Evolutionary conservation across 2,797 vertebrate genomes (phyloP).

Genomic region (Poecilia wingei): DNA sequence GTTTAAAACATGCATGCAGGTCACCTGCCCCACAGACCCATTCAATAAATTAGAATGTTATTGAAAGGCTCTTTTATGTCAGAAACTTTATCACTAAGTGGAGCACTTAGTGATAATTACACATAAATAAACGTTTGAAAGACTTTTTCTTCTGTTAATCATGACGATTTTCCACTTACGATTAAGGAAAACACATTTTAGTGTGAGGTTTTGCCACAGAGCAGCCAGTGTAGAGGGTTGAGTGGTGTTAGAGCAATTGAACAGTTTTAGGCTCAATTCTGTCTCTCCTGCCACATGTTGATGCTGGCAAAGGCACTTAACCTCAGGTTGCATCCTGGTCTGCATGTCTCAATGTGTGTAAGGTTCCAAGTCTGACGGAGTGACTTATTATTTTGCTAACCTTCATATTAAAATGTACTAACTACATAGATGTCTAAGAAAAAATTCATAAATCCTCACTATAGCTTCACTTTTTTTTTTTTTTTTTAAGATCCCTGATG

Average conservation of each 20-base stretch:
- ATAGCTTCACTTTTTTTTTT: neutral
- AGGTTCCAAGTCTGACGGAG: neutral
- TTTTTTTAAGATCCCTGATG: slow-evolving; percentile 1
- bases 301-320: neutral
- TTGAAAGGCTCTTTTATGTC: neutral
- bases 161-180: neutral
- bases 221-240: too few relatives aligned
- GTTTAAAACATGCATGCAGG: neutral
- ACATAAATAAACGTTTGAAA: neutral
- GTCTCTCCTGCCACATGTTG: neutral
- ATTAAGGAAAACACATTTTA: neutral
- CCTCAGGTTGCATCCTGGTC: neutral
- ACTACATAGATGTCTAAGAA: neutral
- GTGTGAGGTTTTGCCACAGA: too few relatives aligned
- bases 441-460: neutral
- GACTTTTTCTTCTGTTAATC: neutral
- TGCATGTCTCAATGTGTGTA: neutral
- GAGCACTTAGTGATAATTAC: neutral
- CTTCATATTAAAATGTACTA: neutral
- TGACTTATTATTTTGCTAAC: neutral
- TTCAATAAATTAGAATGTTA: neutral
- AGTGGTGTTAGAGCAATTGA: neutral
- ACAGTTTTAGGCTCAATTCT: neutral
- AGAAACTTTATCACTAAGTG: neutral
- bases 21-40: neutral